Base-by-base conservation (phyloP, 2,797 vertebrate genomes). In the Megaceryle alcyon region DNA sequence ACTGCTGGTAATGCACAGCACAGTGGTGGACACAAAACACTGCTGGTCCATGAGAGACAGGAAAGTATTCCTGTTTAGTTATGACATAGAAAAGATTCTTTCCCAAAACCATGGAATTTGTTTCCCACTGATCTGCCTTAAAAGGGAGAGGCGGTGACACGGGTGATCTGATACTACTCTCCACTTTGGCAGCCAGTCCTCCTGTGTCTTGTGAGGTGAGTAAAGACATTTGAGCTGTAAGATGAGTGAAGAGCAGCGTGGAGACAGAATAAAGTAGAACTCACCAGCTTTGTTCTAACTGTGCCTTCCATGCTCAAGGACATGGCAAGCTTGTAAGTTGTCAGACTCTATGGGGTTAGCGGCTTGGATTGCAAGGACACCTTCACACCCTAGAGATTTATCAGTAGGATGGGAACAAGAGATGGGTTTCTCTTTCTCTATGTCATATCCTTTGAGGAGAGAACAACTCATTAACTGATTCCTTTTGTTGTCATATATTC, bases 241-340 rank as follows among this genome's bases (percentile, higher is more conserved):
- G 46, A 25, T 71, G 28, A 78, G 51, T 59, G 83, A 88, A 94
- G 57, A 64, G 76, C 70, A 71, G 68, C 73, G 75, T 79, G 69
- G 35, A 22, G 61, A 51, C n/a, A 88, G 49, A 88, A 63, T 61
- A 78, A 96, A 87, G 41, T 68, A 92, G 71, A 93, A 63, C 23
- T 92, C 44, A 72, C 59, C 48, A 41, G 83, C 83, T 92, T 97
- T 97, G 78, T 95, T 97, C 88, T 97, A 95, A 92, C 87, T 91
- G 72, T 80, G 44, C 63, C 39, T 91, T 96, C 94, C 61, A 64
- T 20, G 8, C 63, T 92, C 23, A 18, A 79, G 78, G 86, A 72
- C 1, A 1, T 94, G 83, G 59, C 83, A 92, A 84, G 17, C 68
- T 86, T 97, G 60, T 82, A 92, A 93, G 91, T 97, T 97, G 92